Evolutionary conservation across 2,888 invertebrate species (phyloP), one percentile per base, ranked within the genome.

Genomic region (Polymixis lichenea): DNA sequence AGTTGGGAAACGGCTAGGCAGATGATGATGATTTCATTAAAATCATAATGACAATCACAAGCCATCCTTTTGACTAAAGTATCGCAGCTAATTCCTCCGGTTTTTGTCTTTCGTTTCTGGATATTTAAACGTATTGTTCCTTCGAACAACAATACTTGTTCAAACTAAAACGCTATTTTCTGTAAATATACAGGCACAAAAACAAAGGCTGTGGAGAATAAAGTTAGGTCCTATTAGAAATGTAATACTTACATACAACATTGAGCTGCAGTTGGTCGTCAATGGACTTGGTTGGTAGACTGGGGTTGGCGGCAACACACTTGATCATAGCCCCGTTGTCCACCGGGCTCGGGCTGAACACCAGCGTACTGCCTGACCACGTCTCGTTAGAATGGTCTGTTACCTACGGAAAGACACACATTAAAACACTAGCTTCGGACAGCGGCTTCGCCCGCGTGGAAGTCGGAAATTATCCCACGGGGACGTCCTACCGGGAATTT

Each of bases 261-360:
- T 98, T 98, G 87, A 99, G 97, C 90, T 97, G 97, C 90, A 98
- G 97, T 75, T 97, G 97, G 92, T 98, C 98, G 89, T 98, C 98
- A 76, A 98, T 97, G 72, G 97, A 97, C 70, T 97, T 97, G 71
- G 97, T 97, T 17, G 97, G 97, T 86, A 99, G 97, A 85, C 97
- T 97, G 19, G 98, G 98, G 97, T 99, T 99, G 88, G 98, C 97
- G 22, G 98, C 98, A 77, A 98, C 97, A 92, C 99, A 99, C 91
- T 98, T 98, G 80, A 99, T 97, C 86, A 97, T 97, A 78, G 98
- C 98, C 8, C 98, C 98, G 91, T 99, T 98, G 94, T 99, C 98
- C 86, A 98, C 97, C 0, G 98, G 98, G 80, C 97, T 96, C 6
- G 99, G 98, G 65, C 97, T 97, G 94, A 98, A 98, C 74, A 97